A percentile compares a stretch with the other conserved stretches of the same genome.
Evolutionary conservation across 2,113 vertebrate genomes (phyloP).

Genomic region (Fulica atra): DNA sequence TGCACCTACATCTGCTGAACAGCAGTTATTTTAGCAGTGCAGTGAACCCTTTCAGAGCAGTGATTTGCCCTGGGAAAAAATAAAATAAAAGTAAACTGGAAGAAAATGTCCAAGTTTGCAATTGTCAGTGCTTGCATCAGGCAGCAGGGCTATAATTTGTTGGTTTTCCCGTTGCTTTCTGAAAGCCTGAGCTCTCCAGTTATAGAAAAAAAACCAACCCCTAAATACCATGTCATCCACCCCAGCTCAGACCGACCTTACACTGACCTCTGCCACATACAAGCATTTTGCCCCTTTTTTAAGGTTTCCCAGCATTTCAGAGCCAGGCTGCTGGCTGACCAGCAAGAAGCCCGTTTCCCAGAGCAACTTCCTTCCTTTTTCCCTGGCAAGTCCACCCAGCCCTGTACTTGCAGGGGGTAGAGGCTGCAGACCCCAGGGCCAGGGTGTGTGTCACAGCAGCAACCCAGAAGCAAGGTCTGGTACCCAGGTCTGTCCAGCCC

Average conservation of each 20-base stretch:
- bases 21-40: constrained; percentile 27
- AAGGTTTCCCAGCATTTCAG: constrained; percentile 1
- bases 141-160: background rate
- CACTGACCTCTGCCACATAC: background rate
- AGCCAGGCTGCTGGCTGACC: background rate
- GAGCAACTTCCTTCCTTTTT: background rate
- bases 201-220: background rate
- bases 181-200: background rate
- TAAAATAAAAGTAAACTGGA: background rate
- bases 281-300: background rate
- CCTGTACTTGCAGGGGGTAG: background rate
- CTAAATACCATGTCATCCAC: background rate
- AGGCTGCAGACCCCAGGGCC: background rate
- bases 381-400: rapidly evolving
- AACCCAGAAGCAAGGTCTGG: background rate
- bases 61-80: constrained; percentile 18
- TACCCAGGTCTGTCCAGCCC: background rate
- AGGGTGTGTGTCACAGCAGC: rapidly evolving
- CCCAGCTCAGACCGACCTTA: background rate
- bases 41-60: background rate
- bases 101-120: background rate
- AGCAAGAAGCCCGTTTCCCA: background rate
- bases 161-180: background rate
- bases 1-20: background rate
- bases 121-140: constrained; percentile 6